Base-by-base conservation (phyloP, 2,113 vertebrate species). In the Limanda limanda region DNA sequence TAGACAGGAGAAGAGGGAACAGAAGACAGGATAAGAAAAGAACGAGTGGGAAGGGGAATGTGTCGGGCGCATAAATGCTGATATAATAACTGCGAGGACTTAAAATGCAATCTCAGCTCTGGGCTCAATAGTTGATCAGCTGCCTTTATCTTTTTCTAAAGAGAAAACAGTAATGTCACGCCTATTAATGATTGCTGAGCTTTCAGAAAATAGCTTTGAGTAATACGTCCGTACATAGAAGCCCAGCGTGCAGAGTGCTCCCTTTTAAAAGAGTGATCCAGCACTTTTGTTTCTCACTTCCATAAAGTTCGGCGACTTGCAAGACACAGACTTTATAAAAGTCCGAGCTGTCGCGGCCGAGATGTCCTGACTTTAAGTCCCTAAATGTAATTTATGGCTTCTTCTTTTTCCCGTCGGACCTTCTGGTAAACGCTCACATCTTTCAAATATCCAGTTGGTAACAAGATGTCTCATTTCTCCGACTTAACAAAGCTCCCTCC, bases 111-210 rank as follows among this genome's bases (percentile, higher is more conserved):
- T 82, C 74, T 71, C 66, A 77, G 74, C 81, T 83, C 18, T 63
- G 48, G 52, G 74, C 75, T 88, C 67, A 83, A 52, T 68, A 88
- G 60, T 63, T 85, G 83, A 86, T 89, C 79, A 86, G 62, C 61
- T 68, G 68, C 78, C 69, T 83, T 77, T 81, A 70, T 83, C 74
- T 35, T 81, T n/a, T 57, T 67, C 78, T 68, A 65, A 54, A 68
- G 47, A 70, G 52, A 68, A 66, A 71, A 20, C 47, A 35, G 56
- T 63, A 63, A 82, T 78, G 83, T 83, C 71, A 81, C 23, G 68
- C 71, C 58, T 60, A 58, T 86, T 85, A 88, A 67, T 79, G 57
- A 78, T 69, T 76, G 60, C 73, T 78, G 71, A 83, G 57, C 58
- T 67, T 75, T 54, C 58, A 61, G 55, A 27, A 79, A 85, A 58